Evolutionary conservation across 2,113 vertebrate species (phyloP), one percentile per base, ranked within the genome.

Genomic region (Anthoscopus minutus): DNA sequence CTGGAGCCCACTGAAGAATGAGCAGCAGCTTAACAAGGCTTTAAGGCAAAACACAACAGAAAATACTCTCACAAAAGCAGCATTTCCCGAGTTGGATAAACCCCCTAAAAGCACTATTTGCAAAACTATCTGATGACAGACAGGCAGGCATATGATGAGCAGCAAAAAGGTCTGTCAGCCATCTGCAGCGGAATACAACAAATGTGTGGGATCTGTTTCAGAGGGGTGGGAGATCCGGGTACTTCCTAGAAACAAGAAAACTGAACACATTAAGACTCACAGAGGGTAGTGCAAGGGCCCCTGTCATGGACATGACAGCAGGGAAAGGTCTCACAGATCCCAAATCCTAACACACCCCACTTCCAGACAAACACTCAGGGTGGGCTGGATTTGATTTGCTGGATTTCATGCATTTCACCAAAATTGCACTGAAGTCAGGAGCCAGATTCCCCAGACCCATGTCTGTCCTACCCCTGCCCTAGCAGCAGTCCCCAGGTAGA

Each of bases 111-210:
- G 45, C 73, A 13, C 54, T 73, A 30, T 76, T 76, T 89, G 51
- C 83, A 91, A 85, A 90, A 70, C 66, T 85, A 33, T 42, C 47
- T 86, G 78, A 40, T 1, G 15, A 77, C 30, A 93, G 70, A 72
- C 58, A 71, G 60, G 73, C 72, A 88, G 42, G 35, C 79, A 82
- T 57, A 69, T 48, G 56, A 45, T 28, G 61, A 91, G 47, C 56
- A 94, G 51, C 23, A 38, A 71, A 79, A 93, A 89, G 82, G 61
- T 74, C 84, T 89, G 73, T 73, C 79, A 85, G 57, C 88, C 61
- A 87, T 87, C 85, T 89, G 91, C 78, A 93, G 45, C 38, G 66
- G 64, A 86, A 57, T 47, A 67, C 86, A 92, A 53, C 74, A 92
- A 64, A 51, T 25, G 44, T 45, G 35, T 61, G 61, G 82, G 60